phyloP scores from a whole-genome alignment of 2,113 vertebrate genomes.

The Eleginops maclovinus region DNA sequence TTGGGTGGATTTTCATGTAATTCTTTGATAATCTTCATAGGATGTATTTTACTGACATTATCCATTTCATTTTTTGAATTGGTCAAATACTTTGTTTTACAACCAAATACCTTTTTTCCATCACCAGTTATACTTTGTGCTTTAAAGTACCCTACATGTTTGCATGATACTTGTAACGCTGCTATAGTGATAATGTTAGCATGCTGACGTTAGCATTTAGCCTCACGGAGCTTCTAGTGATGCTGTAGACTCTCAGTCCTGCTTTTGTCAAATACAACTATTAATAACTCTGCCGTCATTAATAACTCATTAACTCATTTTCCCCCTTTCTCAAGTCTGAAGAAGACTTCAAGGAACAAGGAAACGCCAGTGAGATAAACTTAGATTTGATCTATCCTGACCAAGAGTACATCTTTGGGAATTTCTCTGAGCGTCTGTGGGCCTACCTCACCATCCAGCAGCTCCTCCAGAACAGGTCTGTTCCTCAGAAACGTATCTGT shows the following conservation, averaged over 20 bases:
- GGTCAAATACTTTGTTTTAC: not conserved
- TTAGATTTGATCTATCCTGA: slow-evolving; percentile 77
- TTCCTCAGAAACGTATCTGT: too few species aligned
- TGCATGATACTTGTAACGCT: not conserved
- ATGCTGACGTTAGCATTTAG: too few species aligned
- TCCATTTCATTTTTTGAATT: not conserved
- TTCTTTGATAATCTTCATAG: not conserved
- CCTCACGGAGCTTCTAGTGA: too few species aligned
- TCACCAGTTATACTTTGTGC: not conserved
- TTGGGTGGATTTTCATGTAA: not conserved
- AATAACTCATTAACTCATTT: not conserved
- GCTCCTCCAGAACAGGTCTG: slow-evolving; percentile 82
- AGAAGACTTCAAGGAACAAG: slow-evolving; percentile 59
- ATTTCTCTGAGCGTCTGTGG: slow-evolving; percentile 86
- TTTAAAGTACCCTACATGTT: not conserved
- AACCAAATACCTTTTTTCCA: not conserved
- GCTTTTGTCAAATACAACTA: not conserved
- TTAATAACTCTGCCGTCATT: not conserved
- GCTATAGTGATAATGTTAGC: not conserved
- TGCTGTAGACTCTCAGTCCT: not conserved
- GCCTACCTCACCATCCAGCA: slow-evolving; percentile 88
- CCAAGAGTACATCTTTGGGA: slow-evolving; percentile 84
- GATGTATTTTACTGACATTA: not conserved
- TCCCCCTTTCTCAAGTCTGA: slow-evolving; percentile 42
- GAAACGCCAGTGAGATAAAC: slow-evolving; percentile 51